Conservation (phyloP, 2,797 vertebrate species). For the Atherinosoma microstoma region DNA sequence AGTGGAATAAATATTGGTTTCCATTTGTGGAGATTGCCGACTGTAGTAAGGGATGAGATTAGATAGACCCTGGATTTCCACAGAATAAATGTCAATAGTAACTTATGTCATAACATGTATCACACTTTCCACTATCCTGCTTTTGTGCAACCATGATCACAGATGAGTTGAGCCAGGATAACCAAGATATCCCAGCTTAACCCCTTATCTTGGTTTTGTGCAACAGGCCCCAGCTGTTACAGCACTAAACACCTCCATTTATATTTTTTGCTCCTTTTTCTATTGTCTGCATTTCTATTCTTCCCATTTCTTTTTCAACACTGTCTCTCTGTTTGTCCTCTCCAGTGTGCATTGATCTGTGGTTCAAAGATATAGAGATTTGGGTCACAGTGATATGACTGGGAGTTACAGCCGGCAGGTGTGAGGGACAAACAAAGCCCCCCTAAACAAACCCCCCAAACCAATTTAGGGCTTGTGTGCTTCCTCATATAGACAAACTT, state of each 20-base stretch:
- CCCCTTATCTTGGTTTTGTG: no score
- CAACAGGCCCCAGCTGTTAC: slow-evolving; percentile 35
- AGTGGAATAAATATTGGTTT: no score
- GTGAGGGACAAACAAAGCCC: slow-evolving; percentile 70
- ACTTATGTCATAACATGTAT: no score
- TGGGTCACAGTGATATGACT: slow-evolving; percentile 65
- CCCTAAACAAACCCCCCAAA: slow-evolving; percentile 76
- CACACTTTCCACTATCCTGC: no score
- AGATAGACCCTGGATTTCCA: no score
- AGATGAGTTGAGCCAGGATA: no score
- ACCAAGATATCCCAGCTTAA: no score
- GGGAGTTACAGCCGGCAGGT: slow-evolving; percentile 74
- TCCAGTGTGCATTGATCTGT: slow-evolving; percentile 69
- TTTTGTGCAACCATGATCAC: no score
- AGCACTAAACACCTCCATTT: slow-evolving; percentile 29
- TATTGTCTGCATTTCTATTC: slow-evolving; percentile 34
- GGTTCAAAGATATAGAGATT: slow-evolving; percentile 74
- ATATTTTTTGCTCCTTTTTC: slow-evolving; percentile 29
- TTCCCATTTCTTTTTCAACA: slow-evolving; percentile 55
- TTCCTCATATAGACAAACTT: slow-evolving; percentile 72
- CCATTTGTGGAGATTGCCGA: no score
- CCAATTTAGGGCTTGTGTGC: slow-evolving; percentile 79
- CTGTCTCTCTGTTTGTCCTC: slow-evolving; percentile 67
- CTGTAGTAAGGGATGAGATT: no score
- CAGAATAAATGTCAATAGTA: no score